These are phyloP conservation scores for Dioctria linearis DNA, from an alignment of 2,888 invertebrate species.

Conservation along the genomic window DNA sequence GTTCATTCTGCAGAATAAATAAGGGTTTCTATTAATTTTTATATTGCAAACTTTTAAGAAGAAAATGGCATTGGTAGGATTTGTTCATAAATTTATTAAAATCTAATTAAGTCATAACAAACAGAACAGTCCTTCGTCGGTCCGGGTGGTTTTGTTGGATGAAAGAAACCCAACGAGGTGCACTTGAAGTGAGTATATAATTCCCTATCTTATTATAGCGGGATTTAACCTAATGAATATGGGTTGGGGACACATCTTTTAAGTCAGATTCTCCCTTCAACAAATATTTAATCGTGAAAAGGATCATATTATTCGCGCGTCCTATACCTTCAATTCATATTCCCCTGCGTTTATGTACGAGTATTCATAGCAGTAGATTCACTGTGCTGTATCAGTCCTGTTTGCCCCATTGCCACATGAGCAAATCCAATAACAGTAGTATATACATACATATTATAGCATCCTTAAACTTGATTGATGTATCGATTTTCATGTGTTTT, in stretches of 20 bases:
- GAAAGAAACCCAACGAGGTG: slow-evolving; percentile 8
- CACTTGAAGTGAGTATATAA: neutral
- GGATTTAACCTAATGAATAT: slow-evolving; percentile 1
- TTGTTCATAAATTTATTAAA: slow-evolving; percentile 40
- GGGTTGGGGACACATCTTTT: neutral
- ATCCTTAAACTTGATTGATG: slow-evolving; percentile 25
- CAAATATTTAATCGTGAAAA: slow-evolving; percentile 13
- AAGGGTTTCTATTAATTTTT: slow-evolving; percentile 15
- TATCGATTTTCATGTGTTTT: slow-evolving; percentile 31
- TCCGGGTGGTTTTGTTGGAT: slow-evolving; percentile 19
- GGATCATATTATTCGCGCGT: slow-evolving; percentile 7
- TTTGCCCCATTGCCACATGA: neutral
- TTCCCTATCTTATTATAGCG: neutral
- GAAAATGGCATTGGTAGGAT: slow-evolving; percentile 23
- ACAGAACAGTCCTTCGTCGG: slow-evolving; percentile 16
- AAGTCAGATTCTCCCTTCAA: neutral
- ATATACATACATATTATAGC: neutral
- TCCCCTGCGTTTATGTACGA: neutral
- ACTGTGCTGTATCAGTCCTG: neutral
- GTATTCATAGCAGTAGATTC: neutral
- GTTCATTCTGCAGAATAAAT: neutral
- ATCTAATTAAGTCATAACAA: slow-evolving; percentile 34
- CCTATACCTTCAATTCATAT: neutral
- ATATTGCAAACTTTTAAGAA: slow-evolving; percentile 11
- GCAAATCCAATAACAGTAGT: neutral